Evolutionary conservation across 2,888 invertebrate genomes (phyloP).

Genomic region (Auanema freiburgensis): DNA sequence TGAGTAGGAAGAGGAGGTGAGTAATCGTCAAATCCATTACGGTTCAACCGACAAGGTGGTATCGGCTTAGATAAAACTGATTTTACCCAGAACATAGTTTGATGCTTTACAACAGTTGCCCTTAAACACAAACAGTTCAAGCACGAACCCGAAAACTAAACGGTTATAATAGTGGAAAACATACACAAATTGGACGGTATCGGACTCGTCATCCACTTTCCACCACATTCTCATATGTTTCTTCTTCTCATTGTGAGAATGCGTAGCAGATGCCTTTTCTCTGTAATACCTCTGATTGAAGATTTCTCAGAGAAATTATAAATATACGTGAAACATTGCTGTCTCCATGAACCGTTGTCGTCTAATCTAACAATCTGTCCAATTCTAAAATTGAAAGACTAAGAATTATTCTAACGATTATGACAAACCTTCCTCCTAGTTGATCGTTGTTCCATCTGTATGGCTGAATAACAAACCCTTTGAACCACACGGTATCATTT

Average conservation of each 20-base stretch:
- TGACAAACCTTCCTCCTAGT: constrained; percentile 41
- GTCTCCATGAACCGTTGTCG: constrained; percentile 61
- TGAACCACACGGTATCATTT: constrained; percentile 56
- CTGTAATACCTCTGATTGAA: constrained; percentile 14
- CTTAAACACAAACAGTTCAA: constrained; percentile 33
- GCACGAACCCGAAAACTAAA: background rate
- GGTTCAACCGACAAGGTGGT: constrained; percentile 52
- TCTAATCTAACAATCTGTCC: constrained; percentile 60
- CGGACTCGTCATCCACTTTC: constrained; percentile 56
- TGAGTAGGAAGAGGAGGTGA: constrained; percentile 43
- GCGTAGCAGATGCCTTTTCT: constrained; percentile 55
- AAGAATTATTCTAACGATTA: background rate
- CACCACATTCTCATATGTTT: constrained; percentile 60
- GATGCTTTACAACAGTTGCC: constrained; percentile 61
- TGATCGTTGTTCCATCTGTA: constrained; percentile 54
- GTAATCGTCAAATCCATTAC: constrained; percentile 43
- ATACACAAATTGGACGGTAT: constrained; percentile 61
- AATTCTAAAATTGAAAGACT: constrained; percentile 32
- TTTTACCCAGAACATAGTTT: constrained; percentile 54
- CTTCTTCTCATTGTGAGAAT: constrained; percentile 62
- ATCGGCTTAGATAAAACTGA: constrained; percentile 57
- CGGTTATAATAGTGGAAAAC: constrained; percentile 9
- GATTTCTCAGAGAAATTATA: background rate
- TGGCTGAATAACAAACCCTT: constrained; percentile 62
- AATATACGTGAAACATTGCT: constrained; percentile 55